Percentiles rank a stretch among this genome's conserved stretches.
phyloP scores from a whole-genome alignment of 2,113 vertebrate genomes.

The Cochlearius cochlearius region DNA sequence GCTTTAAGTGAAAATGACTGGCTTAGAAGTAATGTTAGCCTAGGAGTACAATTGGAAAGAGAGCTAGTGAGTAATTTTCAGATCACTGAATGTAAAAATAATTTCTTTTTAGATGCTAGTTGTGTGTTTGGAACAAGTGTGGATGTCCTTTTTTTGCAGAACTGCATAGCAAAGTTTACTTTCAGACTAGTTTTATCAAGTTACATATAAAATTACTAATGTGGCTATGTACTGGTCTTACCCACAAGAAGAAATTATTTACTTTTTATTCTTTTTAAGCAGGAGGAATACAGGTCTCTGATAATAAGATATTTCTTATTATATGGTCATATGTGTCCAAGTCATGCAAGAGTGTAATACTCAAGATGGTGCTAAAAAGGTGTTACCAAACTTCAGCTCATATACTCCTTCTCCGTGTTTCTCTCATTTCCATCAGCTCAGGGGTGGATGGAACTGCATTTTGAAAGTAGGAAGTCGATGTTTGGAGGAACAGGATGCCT shows the following conservation, averaged over 20 bases:
- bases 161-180: background rate
- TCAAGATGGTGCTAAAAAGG: background rate
- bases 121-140: background rate
- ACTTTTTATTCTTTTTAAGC: background rate
- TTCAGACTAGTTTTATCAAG: background rate
- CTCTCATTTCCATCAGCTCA: background rate
- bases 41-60: background rate
- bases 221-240: background rate
- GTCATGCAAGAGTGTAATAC: background rate
- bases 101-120: background rate
- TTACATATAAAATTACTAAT: background rate
- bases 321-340: background rate
- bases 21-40: fast-evolving
- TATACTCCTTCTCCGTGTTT: background rate
- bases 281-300: background rate
- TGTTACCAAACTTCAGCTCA: background rate
- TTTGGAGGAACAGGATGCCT: background rate
- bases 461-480: background rate
- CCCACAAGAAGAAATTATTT: background rate
- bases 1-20: background rate
- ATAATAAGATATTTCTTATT: background rate
- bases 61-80: background rate
- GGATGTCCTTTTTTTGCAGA: background rate
- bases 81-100: background rate
- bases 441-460: background rate